Evolutionary conservation across 2,888 invertebrate species (phyloP).

Genomic region (Piscicola geometra): DNA sequence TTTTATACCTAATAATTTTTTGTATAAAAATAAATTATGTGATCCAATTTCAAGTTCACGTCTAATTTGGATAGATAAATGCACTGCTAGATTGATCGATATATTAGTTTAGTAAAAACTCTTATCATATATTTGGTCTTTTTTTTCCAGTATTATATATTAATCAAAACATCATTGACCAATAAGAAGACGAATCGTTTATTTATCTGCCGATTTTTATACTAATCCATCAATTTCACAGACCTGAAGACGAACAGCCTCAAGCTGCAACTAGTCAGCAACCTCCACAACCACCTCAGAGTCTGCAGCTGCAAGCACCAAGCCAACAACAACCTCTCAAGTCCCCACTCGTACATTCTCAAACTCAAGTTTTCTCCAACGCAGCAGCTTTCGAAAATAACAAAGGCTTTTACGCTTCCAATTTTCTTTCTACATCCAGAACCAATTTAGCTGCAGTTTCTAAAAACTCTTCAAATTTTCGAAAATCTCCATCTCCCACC

Average conservation of each 20-base stretch:
- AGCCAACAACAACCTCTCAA: neutral
- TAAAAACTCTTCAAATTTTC: neutral
- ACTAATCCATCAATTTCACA: no score
- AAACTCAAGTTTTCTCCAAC: slow-evolving; percentile 1
- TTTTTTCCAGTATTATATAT: no score
- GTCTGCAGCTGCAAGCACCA: neutral
- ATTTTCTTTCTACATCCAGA: neutral
- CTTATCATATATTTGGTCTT: no score
- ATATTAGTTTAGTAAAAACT: no score
- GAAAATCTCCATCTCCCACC: neutral
- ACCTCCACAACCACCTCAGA: neutral
- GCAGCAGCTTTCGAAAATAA: neutral
- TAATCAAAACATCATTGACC: no score
- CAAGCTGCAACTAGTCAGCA: neutral
- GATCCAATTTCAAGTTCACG: no score
- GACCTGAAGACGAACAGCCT: neutral
- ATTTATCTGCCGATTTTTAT: no score
- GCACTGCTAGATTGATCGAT: no score
- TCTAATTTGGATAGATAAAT: no score
- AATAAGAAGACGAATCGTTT: no score
- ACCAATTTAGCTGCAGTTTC: neutral
- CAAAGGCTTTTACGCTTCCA: neutral
- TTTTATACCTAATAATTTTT: no score
- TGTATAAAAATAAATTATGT: no score
- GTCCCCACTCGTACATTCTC: neutral